Percentiles rank a stretch among this genome's conserved stretches.
Evolutionary conservation across 2,797 vertebrate genomes (phyloP).

Genomic region (Urosaurus nigricauda): DNA sequence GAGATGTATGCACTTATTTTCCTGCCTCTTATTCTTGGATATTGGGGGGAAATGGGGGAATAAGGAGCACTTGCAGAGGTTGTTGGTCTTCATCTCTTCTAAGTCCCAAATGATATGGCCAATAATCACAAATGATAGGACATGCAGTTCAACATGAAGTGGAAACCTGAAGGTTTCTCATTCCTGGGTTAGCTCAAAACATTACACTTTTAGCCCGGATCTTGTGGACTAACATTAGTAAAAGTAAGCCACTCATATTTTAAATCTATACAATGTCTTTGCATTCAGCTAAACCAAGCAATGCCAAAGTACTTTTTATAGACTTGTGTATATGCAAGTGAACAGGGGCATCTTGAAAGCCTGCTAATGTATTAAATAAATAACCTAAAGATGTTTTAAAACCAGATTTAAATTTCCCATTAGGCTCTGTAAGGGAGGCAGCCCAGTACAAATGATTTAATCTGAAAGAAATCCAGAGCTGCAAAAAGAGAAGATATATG

Average conservation of each 20-base stretch:
- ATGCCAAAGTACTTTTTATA: background rate
- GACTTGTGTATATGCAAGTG: background rate
- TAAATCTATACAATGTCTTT: background rate
- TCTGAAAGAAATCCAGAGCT: conserved; percentile 26
- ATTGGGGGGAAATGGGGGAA: background rate
- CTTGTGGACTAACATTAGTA: background rate
- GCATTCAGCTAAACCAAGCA: background rate
- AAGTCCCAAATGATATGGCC: background rate
- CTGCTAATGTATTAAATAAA: conserved; percentile 4
- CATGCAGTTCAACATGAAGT: background rate
- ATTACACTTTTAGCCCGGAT: background rate
- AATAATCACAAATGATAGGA: background rate
- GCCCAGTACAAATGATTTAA: conserved; percentile 15
- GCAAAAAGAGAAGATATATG: background rate
- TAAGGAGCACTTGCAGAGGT: background rate
- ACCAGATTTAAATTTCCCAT: conserved; percentile 7
- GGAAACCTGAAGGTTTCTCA: too few relatives aligned
- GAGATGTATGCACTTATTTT: background rate
- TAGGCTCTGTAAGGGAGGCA: background rate
- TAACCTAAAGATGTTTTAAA: conserved; percentile 14
- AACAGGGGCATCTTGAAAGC: background rate
- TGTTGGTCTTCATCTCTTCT: background rate
- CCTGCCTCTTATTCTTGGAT: too few relatives aligned
- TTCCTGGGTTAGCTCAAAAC: background rate
- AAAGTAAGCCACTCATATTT: background rate